Base-by-base conservation (phyloP, 2,797 vertebrate genomes). In the Danionella dracula region DNA sequence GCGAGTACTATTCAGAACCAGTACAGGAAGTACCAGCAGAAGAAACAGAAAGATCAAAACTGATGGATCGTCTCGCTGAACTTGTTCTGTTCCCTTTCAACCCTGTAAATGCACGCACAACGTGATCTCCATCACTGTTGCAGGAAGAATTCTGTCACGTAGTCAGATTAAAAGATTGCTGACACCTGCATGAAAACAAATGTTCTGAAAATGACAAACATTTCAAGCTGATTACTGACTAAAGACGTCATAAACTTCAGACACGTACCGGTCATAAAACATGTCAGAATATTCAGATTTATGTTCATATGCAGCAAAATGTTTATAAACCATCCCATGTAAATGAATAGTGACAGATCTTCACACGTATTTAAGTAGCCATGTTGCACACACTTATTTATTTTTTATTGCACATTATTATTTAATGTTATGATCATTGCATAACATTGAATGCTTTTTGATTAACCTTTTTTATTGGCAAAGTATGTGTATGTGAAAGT, bases 11-110 rank as follows among this genome's bases (percentile, higher is more conserved):
- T 92, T 78, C 92, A 94, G 83, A 86, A 74, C 60, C 91, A 90
- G 66, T 92, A 87, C 83, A 86, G 89, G 70, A 93, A 89, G 66
- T 92, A 93, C 70, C 92, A 93, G 71, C 87, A 91, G 78, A 91
- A 90, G 82, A 92, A 93, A 71, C 85, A 90, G 0, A 86, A 84
- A 78, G 84, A 84, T 10, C 38, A 12, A 56, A 84, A 87, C 34
- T 84, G 85, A 74, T 59, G 29, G 2, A 2, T 19, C 19, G 37
- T 27, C 6, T 27, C 6, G 3, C 6, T 27, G 23, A 27, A 27
- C n/a, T n/a, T n/a, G n/a, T n/a, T 41, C 8, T 38, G 35, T 34
- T 13, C 17, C 8, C 13, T 17, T 8, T 44, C 8, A 17, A 40
- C 10, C 31, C 29, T 23, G 8, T 9, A 35, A 10, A 10, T 27